Base-by-base conservation (phyloP, 2,113 vertebrate species). In the Ursus arctos region DNA sequence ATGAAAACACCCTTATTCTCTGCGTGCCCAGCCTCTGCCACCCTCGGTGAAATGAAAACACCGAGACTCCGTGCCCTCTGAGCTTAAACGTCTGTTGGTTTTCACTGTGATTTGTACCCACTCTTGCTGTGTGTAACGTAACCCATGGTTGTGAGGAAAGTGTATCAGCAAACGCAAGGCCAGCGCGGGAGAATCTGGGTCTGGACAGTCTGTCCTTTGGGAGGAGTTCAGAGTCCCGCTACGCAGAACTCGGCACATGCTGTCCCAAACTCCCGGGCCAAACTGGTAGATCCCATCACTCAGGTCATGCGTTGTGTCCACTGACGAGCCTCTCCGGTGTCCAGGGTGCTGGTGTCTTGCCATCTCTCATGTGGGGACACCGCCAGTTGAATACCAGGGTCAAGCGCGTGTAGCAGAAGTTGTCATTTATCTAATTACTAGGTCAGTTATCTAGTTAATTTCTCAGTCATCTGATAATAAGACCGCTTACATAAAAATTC, bases 151-250 rank as follows among this genome's bases (percentile, higher is more conserved):
- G 1, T 51, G 63, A 74, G 31, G 63, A 88, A 80, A 85, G 10
- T 3, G 16, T 28, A 22, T 47, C 87, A 49, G 89, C 69, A 76
- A 55, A 55, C 51, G 22, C 43, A 12, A 53, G 69, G 47, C 19
- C n/a, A n/a, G 80, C 28, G 28, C 26, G 1, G 63, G 91, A 91
- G 47, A 51, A 7, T 4, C 72, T 49, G 65, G 53, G 49, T 55
- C 28, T 0, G 49, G 82, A 93, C 81, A 72, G 40, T 31, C 22
- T 96, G 93, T 95, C 85, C 85, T 67, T 43, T 40, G 3, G 16
- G 40, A 69, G 95, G 63, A 84, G 88, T 49, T 84, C 96, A 95
- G 69, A 82, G 95, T 72, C 31, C 65, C 28, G 2, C 53, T 79
- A 71, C 53, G 85, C 9, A 0, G 7, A 57, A n/a, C 79, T 49